These are phyloP conservation scores for Psettodes erumei DNA, from an alignment of 2,113 vertebrate genomes.

Conservation along the genomic window DNA sequence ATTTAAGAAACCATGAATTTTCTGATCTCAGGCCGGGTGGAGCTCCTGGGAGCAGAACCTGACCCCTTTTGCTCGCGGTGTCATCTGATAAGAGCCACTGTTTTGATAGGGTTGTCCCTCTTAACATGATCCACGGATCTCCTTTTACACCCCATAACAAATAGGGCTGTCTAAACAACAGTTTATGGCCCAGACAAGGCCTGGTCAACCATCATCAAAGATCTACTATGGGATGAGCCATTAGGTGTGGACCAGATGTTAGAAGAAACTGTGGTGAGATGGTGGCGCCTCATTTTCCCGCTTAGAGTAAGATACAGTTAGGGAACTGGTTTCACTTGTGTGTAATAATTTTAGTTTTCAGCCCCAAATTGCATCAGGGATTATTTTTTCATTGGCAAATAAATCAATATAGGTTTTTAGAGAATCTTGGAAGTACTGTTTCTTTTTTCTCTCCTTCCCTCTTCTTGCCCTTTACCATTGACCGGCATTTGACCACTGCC, in stretches of 20 bases:
- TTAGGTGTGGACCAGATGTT: constrained; percentile 74
- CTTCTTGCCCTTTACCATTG: constrained; percentile 74
- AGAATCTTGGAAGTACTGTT: neutral
- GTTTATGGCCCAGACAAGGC: constrained; percentile 76
- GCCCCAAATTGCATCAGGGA: neutral
- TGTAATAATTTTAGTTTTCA: neutral
- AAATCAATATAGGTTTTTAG: neutral
- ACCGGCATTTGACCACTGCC: constrained; percentile 62
- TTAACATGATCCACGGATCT: constrained; percentile 71
- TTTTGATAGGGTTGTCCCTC: constrained; percentile 83
- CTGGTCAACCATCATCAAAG: constrained; percentile 77
- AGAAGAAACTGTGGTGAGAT: constrained; percentile 34
- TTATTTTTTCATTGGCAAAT: neutral
- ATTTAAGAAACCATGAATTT: too few relatives aligned
- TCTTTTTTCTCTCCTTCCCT: constrained; percentile 20
- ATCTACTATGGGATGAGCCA: constrained; percentile 61
- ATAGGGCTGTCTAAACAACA: constrained; percentile 78
- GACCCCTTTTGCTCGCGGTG: constrained; percentile 78
- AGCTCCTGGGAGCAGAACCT: constrained; percentile 67
- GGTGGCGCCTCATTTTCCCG: constrained; percentile 1
- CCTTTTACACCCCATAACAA: constrained; percentile 79
- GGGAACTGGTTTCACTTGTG: neutral
- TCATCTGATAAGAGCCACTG: constrained; percentile 86
- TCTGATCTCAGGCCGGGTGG: too few relatives aligned
- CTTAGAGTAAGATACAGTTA: neutral